Evolutionary conservation across 2,113 vertebrate genomes (phyloP), one percentile per base, ranked within the genome.

Genomic region (Petrocephalus zakoni): DNA sequence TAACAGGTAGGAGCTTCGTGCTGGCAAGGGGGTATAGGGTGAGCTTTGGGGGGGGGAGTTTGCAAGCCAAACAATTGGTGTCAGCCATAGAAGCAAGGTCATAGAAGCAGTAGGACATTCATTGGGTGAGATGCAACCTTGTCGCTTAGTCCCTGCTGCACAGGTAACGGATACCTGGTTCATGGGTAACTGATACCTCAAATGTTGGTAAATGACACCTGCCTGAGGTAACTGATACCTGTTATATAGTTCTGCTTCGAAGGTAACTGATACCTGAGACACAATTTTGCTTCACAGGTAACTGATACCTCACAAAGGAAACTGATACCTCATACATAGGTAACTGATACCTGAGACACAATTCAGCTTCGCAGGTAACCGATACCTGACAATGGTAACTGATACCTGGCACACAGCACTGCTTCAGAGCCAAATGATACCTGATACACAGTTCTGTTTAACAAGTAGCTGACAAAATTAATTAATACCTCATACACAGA

Each of bases 1-100:
- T 37, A 52, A 55, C 52, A 19, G 49, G 87, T 51, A 47, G 75
- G 90, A 89, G 81, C 85, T 78, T 86, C 83, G 90, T 88, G 52
- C 90, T 88, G 84, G 85, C 89, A 89, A 42, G 89, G 64, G 49
- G 89, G 87, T 49, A 91, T 87, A 47, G 88, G 90, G 55, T 61
- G 11, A 13, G 17, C 56, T 87, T 56, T 7, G 46, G 72, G 52
- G 21, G 9, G 21, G 9, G 34, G 52, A 34, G 13, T 42, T 83
- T 47, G 88, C 88, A 88, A 84, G 78, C 88, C 88, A 84, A 58
- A 88, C 88, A 58, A 49, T 29, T 22, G 29, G 53, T 83, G 53
- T 58, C 87, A 84, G 88, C 88, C 88, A 29, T 88, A 55, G 22
- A 51, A 88, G 78, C 88, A 88, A 78, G 52, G 25, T 55, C 53